Evolutionary conservation across 2,888 invertebrate genomes (phyloP).

Genomic region (Ecliptopera silaceata): DNA sequence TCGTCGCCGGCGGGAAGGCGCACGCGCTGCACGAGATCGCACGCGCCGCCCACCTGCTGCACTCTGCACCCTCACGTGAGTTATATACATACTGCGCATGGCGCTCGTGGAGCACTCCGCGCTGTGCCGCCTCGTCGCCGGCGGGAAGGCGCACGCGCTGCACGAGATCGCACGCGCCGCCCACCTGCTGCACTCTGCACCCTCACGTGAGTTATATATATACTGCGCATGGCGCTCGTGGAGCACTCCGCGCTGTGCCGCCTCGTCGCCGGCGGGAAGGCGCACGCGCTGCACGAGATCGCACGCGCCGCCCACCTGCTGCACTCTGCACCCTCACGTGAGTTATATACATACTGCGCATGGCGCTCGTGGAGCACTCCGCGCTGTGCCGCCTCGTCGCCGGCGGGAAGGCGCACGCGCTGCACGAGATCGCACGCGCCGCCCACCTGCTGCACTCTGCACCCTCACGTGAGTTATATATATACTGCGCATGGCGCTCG

Average conservation of each 20-base stretch:
- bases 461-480: conserved; percentile 33
- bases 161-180: conserved; percentile 85
- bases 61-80: conserved; percentile 37
- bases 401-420: conserved; percentile 96
- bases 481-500: conserved; percentile 97
- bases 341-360: conserved; percentile 88
- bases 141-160: conserved; percentile 96
- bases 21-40: conserved; percentile 92
- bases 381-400: conserved; percentile 98
- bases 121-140: conserved; percentile 98
- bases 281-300: conserved; percentile 92
- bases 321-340: conserved; percentile 37
- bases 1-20: conserved; percentile 98
- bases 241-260: conserved; percentile 99
- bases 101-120: conserved; percentile 98
- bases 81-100: conserved; percentile 90
- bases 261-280: conserved; percentile 98
- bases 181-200: conserved; percentile 42
- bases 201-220: conserved; percentile 32
- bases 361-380: conserved; percentile 97
- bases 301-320: conserved; percentile 63
- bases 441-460: conserved; percentile 48
- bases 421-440: conserved; percentile 87
- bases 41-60: conserved; percentile 59
- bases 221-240: conserved; percentile 96